Percentiles rank a stretch among this genome's conserved stretches.
Evolutionary conservation across 2,797 vertebrate genomes (phyloP).

Genomic region (Rhynchonycteris naso): DNA sequence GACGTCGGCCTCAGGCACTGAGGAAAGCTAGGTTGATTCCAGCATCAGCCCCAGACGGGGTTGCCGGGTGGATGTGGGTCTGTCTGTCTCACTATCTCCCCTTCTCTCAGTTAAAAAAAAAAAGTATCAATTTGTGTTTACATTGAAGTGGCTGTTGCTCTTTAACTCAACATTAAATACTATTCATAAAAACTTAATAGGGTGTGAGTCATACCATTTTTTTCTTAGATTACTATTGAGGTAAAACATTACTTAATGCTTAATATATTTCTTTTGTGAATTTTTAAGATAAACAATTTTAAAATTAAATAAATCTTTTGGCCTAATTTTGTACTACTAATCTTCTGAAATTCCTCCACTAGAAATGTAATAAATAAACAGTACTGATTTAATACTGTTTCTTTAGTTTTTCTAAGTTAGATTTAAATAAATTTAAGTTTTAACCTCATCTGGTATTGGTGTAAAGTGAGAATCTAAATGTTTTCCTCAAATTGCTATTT

Average conservation of each 20-base stretch:
- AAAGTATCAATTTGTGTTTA: background rate
- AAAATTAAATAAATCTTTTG: background rate
- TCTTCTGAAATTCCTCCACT: background rate
- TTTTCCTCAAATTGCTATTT: slow-evolving; percentile 45
- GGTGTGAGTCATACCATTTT: background rate
- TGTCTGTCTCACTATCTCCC: too few species aligned
- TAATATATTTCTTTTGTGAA: slow-evolving; percentile 46
- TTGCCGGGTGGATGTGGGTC: too few species aligned
- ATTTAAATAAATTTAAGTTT: slow-evolving; percentile 57
- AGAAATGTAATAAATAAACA: slow-evolving; percentile 59
- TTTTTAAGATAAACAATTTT: slow-evolving; percentile 42
- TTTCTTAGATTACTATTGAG: slow-evolving; percentile 10
- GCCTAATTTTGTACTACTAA: slow-evolving; percentile 26
- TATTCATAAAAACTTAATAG: slow-evolving; percentile 12
- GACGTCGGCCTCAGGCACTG: too few species aligned
- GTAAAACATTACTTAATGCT: slow-evolving; percentile 2
- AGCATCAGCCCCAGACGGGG: too few species aligned
- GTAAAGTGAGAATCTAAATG: slow-evolving; percentile 51
- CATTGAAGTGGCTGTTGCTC: background rate
- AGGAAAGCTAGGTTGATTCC: too few species aligned
- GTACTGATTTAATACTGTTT: slow-evolving; percentile 33
- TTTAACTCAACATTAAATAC: slow-evolving; percentile 5
- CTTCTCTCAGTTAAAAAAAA: background rate
- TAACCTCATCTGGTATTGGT: background rate
- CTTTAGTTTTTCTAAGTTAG: slow-evolving; percentile 52